Base-by-base conservation (phyloP, 2,113 vertebrate genomes). In the Nestor notabilis region DNA sequence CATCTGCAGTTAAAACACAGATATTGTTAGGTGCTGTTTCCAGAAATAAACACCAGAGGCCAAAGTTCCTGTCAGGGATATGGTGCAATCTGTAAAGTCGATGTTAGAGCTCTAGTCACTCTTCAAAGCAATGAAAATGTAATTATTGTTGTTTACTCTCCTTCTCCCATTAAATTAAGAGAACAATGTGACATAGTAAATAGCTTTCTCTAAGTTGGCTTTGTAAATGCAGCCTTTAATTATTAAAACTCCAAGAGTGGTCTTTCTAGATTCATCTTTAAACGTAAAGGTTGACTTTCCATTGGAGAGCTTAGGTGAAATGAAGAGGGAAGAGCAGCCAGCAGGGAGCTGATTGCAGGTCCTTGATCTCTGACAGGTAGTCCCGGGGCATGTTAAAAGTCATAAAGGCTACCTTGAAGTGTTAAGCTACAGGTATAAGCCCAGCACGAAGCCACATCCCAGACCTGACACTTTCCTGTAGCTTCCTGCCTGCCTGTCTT, bases 1-100 rank as follows among this genome's bases (percentile, higher is more conserved):
- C 63, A 85, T 68, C 90, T 91, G 76, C 64, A 97, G 76, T 79
- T 85, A 90, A 95, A 94, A 56, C 20, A 74, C 16, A 52, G 60
- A 43, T 56, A 49, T 76, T 44, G 69, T 88, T 61, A 77, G 47
- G 23, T 1, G 1, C 5, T 24, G 13, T 70, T 27, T 58, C 53
- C 28, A 81, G 37, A 52, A 88, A 79, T 66, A 87, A 91, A 3
- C 50, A 27, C 17, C 25, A 68, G 43, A 50, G 25, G 52, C 37
- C 37, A 44, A 63, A 65, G 49, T 52, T 94, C 43, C 29, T 78
- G 7, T 33, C 55, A 64, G 50, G 39, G 16, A 31, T 74, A 61
- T 35, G 10, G 66, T 41, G 33, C 49, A 31, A 55, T 53, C 64
- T 65, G 17, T 50, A 72, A 85, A 85, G 56, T 78, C 4, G 1